Conservation (phyloP, 2,113 vertebrate genomes). For the Spea multiplicata region DNA sequence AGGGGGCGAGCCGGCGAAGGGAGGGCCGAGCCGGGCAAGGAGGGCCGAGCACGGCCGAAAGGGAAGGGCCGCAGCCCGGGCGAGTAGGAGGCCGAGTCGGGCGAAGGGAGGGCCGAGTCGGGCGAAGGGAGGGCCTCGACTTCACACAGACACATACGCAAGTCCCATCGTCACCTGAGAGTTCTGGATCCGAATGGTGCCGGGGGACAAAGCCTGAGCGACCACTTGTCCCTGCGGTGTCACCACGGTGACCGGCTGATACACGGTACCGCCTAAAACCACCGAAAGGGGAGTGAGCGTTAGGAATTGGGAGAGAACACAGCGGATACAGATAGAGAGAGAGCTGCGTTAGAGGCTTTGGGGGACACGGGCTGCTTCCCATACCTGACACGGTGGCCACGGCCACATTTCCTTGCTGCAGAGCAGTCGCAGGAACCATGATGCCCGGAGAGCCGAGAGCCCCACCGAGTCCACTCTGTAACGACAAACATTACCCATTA, state of each 20-base stretch:
- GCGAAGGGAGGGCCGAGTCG: too few species aligned
- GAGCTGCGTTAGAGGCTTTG: too few species aligned
- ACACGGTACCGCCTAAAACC: constrained; percentile 78
- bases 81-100: too few species aligned
- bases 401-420: constrained; percentile 95
- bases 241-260: constrained; percentile 88
- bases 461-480: constrained; percentile 79
- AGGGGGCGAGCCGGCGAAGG: too few species aligned
- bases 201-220: constrained; percentile 85
- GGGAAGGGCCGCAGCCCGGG: too few species aligned
- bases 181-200: constrained; percentile 86
- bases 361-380: constrained; percentile 22
- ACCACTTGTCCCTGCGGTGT: constrained; percentile 88
- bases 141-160: too few species aligned
- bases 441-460: constrained; percentile 90
- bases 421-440: constrained; percentile 87
- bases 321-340: neutral
- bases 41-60: too few species aligned
- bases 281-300: neutral
- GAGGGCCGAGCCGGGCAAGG: too few species aligned
- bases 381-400: constrained; percentile 93
- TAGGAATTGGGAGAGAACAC: neutral
- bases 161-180: constrained; percentile 66
- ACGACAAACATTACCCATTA: constrained; percentile 59
- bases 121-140: neutral